phyloP scores from a whole-genome alignment of 2,113 vertebrate genomes.

The Ondatra zibethicus region DNA sequence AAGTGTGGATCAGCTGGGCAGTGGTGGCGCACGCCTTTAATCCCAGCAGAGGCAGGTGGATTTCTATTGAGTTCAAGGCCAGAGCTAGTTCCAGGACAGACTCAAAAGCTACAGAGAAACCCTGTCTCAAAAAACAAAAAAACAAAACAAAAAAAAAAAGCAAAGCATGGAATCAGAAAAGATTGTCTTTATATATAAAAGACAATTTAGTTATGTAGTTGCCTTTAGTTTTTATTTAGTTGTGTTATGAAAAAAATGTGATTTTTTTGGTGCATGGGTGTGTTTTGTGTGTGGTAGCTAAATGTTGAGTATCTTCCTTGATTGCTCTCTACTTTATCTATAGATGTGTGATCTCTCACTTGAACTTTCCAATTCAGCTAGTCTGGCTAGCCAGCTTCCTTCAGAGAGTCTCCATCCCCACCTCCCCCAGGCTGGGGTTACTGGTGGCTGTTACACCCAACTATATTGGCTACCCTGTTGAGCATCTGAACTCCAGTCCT shows the following conservation, averaged over 20 bases:
- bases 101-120: too few species aligned
- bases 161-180: conserved; percentile 27
- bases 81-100: too few species aligned
- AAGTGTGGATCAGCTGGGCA: neutral
- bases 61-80: too few species aligned
- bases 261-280: neutral
- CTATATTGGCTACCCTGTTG: neutral
- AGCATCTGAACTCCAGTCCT: neutral
- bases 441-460: neutral
- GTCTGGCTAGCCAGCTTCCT: neutral
- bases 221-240: conserved; percentile 22
- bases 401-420: neutral
- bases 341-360: neutral
- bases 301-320: neutral
- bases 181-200: neutral
- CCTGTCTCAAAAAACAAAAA: too few species aligned
- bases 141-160: too few species aligned
- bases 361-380: neutral
- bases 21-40: too few species aligned
- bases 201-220: neutral
- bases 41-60: too few species aligned
- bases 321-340: neutral
- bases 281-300: neutral
- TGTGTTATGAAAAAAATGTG: conserved; percentile 41
- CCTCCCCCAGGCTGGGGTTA: too few species aligned